Evolutionary conservation across 2,888 invertebrate species (phyloP).

Genomic region (Lacanobia oleracea): DNA sequence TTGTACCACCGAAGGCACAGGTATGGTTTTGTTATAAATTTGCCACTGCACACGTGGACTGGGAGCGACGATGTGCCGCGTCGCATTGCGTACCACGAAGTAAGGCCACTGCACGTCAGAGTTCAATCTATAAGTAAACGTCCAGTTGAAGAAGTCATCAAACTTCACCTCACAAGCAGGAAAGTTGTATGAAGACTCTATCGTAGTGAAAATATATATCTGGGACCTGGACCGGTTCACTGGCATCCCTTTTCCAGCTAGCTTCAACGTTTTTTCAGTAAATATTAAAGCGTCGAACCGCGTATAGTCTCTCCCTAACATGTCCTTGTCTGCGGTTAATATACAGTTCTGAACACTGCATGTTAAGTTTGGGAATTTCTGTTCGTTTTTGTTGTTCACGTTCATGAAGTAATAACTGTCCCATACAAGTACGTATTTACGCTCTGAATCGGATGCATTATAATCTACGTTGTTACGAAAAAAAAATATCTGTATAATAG

Average conservation of each 20-base stretch:
- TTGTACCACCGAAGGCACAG: slow-evolving; percentile 64
- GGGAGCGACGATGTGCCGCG: slow-evolving; percentile 74
- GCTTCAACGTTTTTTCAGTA: slow-evolving; percentile 62
- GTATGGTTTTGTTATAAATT: slow-evolving; percentile 38
- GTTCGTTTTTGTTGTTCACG: slow-evolving; percentile 6
- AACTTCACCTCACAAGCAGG: slow-evolving; percentile 76
- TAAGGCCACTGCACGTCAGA: slow-evolving; percentile 79
- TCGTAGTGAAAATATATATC: slow-evolving; percentile 74
- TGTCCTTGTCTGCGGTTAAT: slow-evolving; percentile 68
- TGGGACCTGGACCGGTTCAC: slow-evolving; percentile 63
- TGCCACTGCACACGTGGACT: slow-evolving; percentile 68
- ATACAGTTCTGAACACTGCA: slow-evolving; percentile 71
- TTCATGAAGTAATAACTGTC: slow-evolving; percentile 42
- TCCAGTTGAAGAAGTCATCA: slow-evolving; percentile 81
- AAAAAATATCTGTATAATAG: slow-evolving; percentile 16
- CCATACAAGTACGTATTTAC: slow-evolving; percentile 72
- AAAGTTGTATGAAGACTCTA: slow-evolving; percentile 70
- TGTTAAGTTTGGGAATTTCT: slow-evolving; percentile 53
- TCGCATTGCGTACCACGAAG: slow-evolving; percentile 72
- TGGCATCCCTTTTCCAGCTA: slow-evolving; percentile 56
- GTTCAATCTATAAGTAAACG: slow-evolving; percentile 79
- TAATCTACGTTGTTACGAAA: slow-evolving; percentile 8
- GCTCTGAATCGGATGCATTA: neutral
- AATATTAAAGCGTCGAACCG: slow-evolving; percentile 76
- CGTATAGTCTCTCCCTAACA: slow-evolving; percentile 65